Evolutionary conservation across 2,797 vertebrate species (phyloP).

Genomic region (Xerus rutilus): DNA sequence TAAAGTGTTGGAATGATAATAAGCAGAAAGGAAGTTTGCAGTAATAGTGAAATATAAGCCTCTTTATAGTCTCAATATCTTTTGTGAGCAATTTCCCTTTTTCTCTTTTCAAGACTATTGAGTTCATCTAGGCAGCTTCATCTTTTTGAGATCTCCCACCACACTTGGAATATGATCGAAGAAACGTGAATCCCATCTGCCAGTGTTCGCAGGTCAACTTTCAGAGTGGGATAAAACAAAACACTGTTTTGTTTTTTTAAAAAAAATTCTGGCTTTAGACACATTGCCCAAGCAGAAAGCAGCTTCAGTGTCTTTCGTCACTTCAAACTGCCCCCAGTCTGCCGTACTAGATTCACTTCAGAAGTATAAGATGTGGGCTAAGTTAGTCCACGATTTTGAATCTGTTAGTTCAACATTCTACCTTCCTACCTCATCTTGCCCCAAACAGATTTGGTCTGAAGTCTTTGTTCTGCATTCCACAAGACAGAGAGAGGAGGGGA

Average conservation of each 20-base stretch:
- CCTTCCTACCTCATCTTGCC: not conserved
- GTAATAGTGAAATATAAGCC: conserved; percentile 78
- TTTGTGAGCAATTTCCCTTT: conserved; percentile 76
- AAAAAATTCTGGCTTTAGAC: not conserved
- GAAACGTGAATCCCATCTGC: conserved; percentile 62
- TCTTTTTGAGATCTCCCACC: conserved; percentile 75
- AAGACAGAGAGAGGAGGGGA: not conserved
- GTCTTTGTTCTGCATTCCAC: conserved; percentile 44
- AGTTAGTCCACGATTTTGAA: conserved; percentile 20
- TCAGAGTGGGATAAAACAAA: conserved; percentile 9
- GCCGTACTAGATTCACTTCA: not conserved
- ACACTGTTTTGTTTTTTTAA: not conserved
- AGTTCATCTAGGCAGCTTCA: conserved; percentile 77
- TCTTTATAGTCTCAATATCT: conserved; percentile 79
- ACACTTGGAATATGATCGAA: conserved; percentile 43
- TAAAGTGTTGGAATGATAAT: conserved; percentile 80
- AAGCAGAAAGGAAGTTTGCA: conserved; percentile 77
- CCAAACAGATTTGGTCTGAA: not conserved
- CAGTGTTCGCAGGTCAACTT: not conserved
- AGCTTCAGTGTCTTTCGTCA: not conserved
- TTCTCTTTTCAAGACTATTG: conserved; percentile 77
- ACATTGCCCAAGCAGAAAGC: not conserved
- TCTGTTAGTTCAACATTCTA: conserved; percentile 32
- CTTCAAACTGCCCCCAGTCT: not conserved
- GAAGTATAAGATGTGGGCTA: not conserved